phyloP scores from a whole-genome alignment of 1,140 invertebrate genomes.

The Drosophila parabipectinata region DNA sequence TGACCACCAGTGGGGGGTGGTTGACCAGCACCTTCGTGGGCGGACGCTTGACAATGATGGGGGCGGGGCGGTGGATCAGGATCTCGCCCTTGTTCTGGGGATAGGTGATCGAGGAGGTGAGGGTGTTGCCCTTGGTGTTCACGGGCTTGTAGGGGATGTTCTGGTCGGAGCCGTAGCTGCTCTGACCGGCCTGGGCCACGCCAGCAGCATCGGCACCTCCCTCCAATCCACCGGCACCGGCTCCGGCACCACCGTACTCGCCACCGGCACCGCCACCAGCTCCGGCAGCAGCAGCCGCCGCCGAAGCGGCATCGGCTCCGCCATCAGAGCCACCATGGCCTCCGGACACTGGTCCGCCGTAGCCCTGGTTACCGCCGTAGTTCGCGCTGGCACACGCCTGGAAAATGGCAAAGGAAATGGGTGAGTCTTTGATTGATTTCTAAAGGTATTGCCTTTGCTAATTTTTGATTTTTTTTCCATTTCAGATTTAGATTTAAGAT shows the following conservation, averaged over 20 bases:
- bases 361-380: slow-evolving; percentile 49
- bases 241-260: slow-evolving; percentile 37
- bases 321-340: slow-evolving; percentile 39
- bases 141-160: slow-evolving; percentile 75
- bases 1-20: slow-evolving; percentile 81
- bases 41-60: slow-evolving; percentile 81
- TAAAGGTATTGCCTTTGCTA: background rate
- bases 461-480: background rate
- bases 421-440: background rate
- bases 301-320: slow-evolving; percentile 44
- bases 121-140: slow-evolving; percentile 77
- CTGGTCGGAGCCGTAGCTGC: slow-evolving; percentile 72
- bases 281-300: slow-evolving; percentile 48
- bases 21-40: slow-evolving; percentile 82
- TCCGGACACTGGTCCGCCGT: slow-evolving; percentile 52
- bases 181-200: slow-evolving; percentile 58
- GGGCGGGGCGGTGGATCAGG: slow-evolving; percentile 79
- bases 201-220: slow-evolving; percentile 52
- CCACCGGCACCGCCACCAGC: slow-evolving; percentile 43
- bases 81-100: slow-evolving; percentile 83
- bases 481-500: background rate
- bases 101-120: slow-evolving; percentile 79
- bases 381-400: slow-evolving; percentile 74
- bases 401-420: slow-evolving; percentile 9
- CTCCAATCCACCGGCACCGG: slow-evolving; percentile 36